Evolutionary conservation across 2,888 invertebrate species (phyloP).

Genomic region (Chalcis sispes): DNA sequence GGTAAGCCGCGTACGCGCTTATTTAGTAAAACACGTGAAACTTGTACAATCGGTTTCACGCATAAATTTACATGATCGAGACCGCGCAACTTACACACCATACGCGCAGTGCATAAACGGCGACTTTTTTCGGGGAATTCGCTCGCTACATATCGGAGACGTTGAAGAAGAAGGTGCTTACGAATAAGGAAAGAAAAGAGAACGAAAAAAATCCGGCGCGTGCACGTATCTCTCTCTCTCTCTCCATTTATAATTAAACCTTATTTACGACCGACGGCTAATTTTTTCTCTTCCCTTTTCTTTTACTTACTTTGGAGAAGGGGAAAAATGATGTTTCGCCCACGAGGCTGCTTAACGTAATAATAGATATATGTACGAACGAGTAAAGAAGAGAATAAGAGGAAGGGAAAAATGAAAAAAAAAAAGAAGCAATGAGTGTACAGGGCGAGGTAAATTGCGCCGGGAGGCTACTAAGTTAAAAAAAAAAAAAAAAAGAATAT

Average conservation of each 20-base stretch:
- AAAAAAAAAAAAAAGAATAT: too few relatives aligned
- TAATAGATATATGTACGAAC: conserved; percentile 39
- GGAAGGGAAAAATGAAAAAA: conserved; percentile 14
- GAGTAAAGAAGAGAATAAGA: not conserved
- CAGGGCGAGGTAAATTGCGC: conserved; percentile 1
- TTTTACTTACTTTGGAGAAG: too few relatives aligned
- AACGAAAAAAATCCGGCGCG: conserved; percentile 42
- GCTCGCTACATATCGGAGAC: too few relatives aligned
- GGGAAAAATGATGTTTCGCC: conserved; percentile 32
- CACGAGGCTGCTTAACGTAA: conserved; percentile 51
- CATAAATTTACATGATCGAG: conserved; percentile 5
- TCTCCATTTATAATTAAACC: conserved; percentile 48
- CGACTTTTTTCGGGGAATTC: conserved; percentile 34
- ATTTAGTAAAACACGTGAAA: too few relatives aligned
- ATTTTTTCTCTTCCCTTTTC: too few relatives aligned
- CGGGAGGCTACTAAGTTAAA: conserved; percentile 4
- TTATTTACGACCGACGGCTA: conserved; percentile 51
- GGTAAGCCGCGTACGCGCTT: too few relatives aligned
- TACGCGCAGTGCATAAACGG: not conserved
- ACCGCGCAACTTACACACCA: not conserved
- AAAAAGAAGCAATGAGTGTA: conserved; percentile 3
- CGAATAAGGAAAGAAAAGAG: not conserved
- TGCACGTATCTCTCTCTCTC: conserved; percentile 12
- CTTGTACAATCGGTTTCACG: not conserved
- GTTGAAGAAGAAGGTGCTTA: not conserved